phyloP scores from a whole-genome alignment of 2,113 vertebrate genomes.

The Megaptera novaeangliae region DNA sequence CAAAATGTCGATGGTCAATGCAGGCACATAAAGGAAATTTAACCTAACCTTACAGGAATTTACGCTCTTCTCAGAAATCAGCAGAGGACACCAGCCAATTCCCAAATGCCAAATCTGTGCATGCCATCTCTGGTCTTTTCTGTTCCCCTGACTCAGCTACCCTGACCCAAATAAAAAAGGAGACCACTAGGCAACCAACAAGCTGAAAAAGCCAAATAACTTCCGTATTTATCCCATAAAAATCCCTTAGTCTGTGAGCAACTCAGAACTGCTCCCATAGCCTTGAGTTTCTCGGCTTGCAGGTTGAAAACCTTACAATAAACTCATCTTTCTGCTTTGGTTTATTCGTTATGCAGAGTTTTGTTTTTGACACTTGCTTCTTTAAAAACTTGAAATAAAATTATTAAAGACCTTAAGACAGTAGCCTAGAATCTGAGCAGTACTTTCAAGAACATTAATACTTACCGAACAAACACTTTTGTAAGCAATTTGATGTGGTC shows the following conservation, averaged over 20 bases:
- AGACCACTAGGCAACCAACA: not conserved
- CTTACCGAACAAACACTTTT: not conserved
- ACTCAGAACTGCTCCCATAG: not conserved
- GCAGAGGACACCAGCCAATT: not conserved
- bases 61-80: not conserved
- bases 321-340: not conserved
- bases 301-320: not conserved
- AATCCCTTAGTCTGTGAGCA: not conserved
- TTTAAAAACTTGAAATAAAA: slow-evolving; percentile 6
- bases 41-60: not conserved
- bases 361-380: not conserved
- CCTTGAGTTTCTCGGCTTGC: not conserved
- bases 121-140: not conserved
- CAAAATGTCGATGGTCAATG: not conserved
- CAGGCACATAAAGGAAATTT: not conserved
- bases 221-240: not conserved
- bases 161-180: not conserved
- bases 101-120: not conserved
- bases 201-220: not conserved
- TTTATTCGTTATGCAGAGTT: fast-evolving
- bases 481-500: not conserved
- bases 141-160: not conserved
- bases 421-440: not conserved
- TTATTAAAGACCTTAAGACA: not conserved
- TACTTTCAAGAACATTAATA: not conserved